These are phyloP conservation scores for Ptychodera flava DNA, from an alignment of 35 echinoderm and acorn worm genomes.

Conservation along the genomic window DNA sequence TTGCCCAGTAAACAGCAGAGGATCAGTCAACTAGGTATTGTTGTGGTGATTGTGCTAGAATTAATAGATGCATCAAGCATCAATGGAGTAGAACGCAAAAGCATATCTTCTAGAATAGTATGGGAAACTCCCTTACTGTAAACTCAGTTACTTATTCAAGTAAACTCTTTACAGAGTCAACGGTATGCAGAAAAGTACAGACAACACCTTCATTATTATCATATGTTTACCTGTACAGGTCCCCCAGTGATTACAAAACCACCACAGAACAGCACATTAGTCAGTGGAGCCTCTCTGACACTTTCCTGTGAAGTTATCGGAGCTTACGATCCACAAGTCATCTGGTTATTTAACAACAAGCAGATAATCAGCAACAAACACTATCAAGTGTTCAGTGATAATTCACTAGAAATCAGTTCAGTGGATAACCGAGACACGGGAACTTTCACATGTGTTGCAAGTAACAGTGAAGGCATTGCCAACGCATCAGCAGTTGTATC, in stretches of 20 bases:
- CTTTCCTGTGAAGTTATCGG: slow-evolving; percentile 83
- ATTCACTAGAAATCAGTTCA: slow-evolving; percentile 24
- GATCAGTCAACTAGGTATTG: too few relatives aligned
- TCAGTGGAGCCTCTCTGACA: slow-evolving; percentile 50
- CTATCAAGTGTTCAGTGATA: not conserved
- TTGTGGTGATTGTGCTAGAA: too few relatives aligned
- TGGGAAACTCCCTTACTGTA: too few relatives aligned
- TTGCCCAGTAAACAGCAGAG: too few relatives aligned
- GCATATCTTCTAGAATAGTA: too few relatives aligned
- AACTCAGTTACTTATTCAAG: too few relatives aligned
- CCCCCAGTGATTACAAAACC: slow-evolving; percentile 52
- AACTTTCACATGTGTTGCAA: slow-evolving; percentile 48
- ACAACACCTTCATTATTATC: too few relatives aligned
- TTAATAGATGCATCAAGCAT: too few relatives aligned
- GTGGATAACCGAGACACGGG: slow-evolving; percentile 42
- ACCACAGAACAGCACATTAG: slow-evolving; percentile 40
- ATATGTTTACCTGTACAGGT: slow-evolving; percentile 29
- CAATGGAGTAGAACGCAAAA: too few relatives aligned
- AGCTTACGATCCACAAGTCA: slow-evolving; percentile 34
- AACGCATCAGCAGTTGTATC: slow-evolving; percentile 35
- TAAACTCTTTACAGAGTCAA: not conserved
- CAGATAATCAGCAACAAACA: slow-evolving; percentile 5
- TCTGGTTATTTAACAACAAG: slow-evolving; percentile 56
- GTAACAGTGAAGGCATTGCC: slow-evolving; percentile 40
- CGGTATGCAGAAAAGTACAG: not conserved